Evolutionary conservation across 2,113 vertebrate species (phyloP).

Genomic region (Salminus brasiliensis): DNA sequence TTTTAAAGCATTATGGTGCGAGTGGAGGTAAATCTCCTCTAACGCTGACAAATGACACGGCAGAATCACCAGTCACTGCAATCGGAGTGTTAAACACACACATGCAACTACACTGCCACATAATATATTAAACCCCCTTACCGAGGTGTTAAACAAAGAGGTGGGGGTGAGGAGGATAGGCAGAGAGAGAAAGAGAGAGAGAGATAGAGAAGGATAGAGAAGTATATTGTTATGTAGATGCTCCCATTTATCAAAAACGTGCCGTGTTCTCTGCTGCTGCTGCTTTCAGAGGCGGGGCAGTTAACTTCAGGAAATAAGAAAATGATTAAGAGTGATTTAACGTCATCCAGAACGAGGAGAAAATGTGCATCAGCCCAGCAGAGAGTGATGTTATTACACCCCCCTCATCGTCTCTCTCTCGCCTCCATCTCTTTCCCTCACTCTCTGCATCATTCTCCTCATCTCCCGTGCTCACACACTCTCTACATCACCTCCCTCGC

Average conservation of each 20-base stretch:
- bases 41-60: slow-evolving; percentile 40
- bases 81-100: slow-evolving; percentile 29
- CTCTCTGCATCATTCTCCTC: background rate
- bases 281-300: slow-evolving; percentile 57
- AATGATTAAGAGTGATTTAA: slow-evolving; percentile 75
- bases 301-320: slow-evolving; percentile 72
- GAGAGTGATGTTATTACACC: slow-evolving; percentile 64
- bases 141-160: background rate
- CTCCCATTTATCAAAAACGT: slow-evolving; percentile 59
- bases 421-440: slow-evolving; percentile 8
- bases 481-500: slow-evolving; percentile 7
- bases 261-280: slow-evolving; percentile 44
- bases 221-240: slow-evolving; percentile 25
- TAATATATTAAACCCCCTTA: slow-evolving; percentile 33
- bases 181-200: no score
- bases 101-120: slow-evolving; percentile 9
- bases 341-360: slow-evolving; percentile 56
- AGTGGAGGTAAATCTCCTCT: slow-evolving; percentile 48
- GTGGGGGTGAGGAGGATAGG: no score
- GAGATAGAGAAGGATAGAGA: slow-evolving; percentile 3
- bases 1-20: slow-evolving; percentile 37
- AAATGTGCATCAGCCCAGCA: slow-evolving; percentile 65
- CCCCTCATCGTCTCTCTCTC: slow-evolving; percentile 21
- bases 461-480: background rate
- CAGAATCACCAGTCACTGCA: slow-evolving; percentile 15